Evolutionary conservation across 2,797 vertebrate genomes (phyloP), one percentile per base, ranked within the genome.

Genomic region (Trachops cirrhosus): DNA sequence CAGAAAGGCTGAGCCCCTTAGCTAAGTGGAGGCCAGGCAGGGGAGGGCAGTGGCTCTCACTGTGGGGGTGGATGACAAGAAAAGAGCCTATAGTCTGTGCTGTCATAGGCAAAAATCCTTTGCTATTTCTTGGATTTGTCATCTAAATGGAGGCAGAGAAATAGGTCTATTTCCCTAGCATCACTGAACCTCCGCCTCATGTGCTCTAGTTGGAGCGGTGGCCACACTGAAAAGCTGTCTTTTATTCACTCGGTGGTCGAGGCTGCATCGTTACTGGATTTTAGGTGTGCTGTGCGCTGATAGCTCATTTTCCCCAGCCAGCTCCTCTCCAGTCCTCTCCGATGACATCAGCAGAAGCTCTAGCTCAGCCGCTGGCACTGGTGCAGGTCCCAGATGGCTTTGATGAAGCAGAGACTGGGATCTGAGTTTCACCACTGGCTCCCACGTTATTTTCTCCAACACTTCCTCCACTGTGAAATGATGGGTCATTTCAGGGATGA

Each of bases 171-270:
- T 77, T 79, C 32, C 26, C 80, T 32, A 73, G 44, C 8, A 80
- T 12, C 7, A n/a, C 18, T 5, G 29, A 3, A n/a, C 11, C 64
- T 46, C 70, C 2, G n/a, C 7, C 5, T 9, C 5, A 0, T 3
- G 5, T 50, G 10, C 3, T 46, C 12, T 29, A 7, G 32, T 2
- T 52, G 34, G 83, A 57, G 67, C 4, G 29, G 6, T 10, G 34
- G 24, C 3, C 19, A 5, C 15, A 37, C 32, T 44, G 77, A 46
- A 84, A 73, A 39, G 6, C 18, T 87, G 29, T 41, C 41, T 39
- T 48, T 32, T n/a, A 9, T 3, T 15, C 22, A 39, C 32, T 37
- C 22, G 1, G 8, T 75, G 59, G 18, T 48, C 64, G 57, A 32
- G 64, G 6, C 41, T 68, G 34, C 73, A 37, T 24, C 6, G 16